phyloP scores from a whole-genome alignment of 2,113 vertebrate species.

The Elaphurus davidianus region DNA sequence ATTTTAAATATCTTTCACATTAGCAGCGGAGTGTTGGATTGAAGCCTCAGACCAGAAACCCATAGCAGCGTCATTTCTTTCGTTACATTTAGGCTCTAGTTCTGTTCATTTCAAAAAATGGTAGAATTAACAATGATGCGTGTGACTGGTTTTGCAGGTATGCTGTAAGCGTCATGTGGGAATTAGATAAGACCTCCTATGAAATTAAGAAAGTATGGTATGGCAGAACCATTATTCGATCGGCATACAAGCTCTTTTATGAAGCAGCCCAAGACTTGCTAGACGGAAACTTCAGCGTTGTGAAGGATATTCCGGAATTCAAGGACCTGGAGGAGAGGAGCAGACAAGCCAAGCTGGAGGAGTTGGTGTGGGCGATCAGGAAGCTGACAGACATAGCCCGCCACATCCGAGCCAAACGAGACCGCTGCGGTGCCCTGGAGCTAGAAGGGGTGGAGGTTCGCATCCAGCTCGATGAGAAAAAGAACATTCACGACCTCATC shows the following conservation, averaged over 20 bases:
- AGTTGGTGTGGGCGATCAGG: constrained; percentile 86
- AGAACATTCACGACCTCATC: constrained; percentile 91
- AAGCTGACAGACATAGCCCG: constrained; percentile 87
- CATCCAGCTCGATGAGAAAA: constrained; percentile 90
- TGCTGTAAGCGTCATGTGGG: constrained; percentile 94
- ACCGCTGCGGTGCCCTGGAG: constrained; percentile 90
- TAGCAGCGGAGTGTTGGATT: not conserved
- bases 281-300: constrained; percentile 79
- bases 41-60: not conserved
- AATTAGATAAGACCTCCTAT: constrained; percentile 86
- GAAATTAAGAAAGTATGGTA: constrained; percentile 85
- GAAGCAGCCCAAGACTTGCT: constrained; percentile 93
- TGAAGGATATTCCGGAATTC: constrained; percentile 85
- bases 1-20: not conserved
- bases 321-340: constrained; percentile 68
- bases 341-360: constrained; percentile 73
- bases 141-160: constrained; percentile 83
- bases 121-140: not conserved
- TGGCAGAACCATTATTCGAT: constrained; percentile 88
- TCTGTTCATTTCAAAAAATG: not conserved
- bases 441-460: constrained; percentile 93
- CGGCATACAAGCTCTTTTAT: constrained; percentile 93
- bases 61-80: constrained; percentile 6
- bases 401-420: constrained; percentile 84
- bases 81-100: not conserved